phyloP scores from a whole-genome alignment of 2,888 invertebrate genomes.

The Cryptocephalus moraei region DNA sequence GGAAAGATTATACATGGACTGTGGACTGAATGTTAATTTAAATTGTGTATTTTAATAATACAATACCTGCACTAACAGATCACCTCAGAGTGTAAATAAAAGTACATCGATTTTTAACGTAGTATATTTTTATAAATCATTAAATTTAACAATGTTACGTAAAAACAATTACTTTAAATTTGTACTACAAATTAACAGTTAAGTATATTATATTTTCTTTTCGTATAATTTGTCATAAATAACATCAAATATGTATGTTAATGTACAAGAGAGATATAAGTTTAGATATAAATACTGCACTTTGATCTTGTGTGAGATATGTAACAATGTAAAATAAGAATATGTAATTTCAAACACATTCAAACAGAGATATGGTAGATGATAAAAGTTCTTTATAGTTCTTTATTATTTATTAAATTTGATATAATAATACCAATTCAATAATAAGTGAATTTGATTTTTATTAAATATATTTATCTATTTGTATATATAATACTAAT shows the following conservation, averaged over 20 bases:
- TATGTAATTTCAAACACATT: no score
- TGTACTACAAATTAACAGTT: conserved; percentile 34
- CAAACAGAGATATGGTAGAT: no score
- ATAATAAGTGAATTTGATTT: not conserved
- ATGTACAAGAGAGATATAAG: conserved; percentile 22
- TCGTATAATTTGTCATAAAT: conserved; percentile 25
- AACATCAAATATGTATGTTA: conserved; percentile 21
- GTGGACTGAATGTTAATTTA: no score
- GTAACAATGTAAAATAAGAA: conserved; percentile 12
- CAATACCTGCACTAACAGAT: no score
- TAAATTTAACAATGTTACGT: conserved; percentile 35
- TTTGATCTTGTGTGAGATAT: conserved; percentile 20
- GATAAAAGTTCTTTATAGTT: no score
- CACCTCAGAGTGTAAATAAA: not conserved
- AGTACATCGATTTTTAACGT: conserved; percentile 18
- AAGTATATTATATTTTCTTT: conserved; percentile 25
- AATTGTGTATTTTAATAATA: no score
- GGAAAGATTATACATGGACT: no score
- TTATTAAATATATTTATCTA: not conserved
- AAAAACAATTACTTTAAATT: conserved; percentile 33
- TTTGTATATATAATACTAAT: not conserved
- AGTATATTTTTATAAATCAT: conserved; percentile 35
- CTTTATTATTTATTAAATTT: not conserved
- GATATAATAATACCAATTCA: not conserved
- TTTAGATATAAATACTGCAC: conserved; percentile 19